Percentiles rank a stretch among this genome's conserved stretches.
phyloP scores from a whole-genome alignment of 2,888 invertebrate genomes.

The Cheilosia urbana region DNA sequence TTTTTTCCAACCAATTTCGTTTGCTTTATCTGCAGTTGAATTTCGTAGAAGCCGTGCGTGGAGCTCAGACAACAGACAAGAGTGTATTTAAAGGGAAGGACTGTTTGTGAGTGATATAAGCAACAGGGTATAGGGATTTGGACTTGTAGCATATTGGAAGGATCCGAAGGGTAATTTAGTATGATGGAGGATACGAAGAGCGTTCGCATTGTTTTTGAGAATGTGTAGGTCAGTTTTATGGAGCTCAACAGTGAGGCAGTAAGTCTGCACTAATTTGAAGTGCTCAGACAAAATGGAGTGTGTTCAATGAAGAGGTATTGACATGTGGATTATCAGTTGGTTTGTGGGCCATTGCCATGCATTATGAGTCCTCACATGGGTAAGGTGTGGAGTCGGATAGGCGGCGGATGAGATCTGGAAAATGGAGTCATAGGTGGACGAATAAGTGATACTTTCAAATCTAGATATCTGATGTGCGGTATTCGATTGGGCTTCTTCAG shows the following conservation, averaged over 20 bases:
- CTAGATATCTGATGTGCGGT: no score
- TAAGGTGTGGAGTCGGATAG: no score
- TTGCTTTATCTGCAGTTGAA: not conserved
- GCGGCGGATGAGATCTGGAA: no score
- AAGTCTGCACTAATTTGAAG: no score
- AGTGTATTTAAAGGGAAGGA: slow-evolving; percentile 20
- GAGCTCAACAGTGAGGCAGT: not conserved
- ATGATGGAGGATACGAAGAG: slow-evolving; percentile 19
- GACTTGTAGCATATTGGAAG: slow-evolving; percentile 41
- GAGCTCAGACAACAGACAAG: slow-evolving; percentile 19
- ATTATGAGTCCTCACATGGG: no score
- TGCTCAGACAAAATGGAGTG: no score
- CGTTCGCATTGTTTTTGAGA: not conserved
- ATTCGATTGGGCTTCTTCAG: no score
- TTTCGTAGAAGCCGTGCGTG: slow-evolving; percentile 5
- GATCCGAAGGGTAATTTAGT: slow-evolving; percentile 22
- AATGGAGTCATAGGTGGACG: no score
- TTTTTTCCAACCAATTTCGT: slow-evolving; percentile 23
- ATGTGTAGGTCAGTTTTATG: not conserved
- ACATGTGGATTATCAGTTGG: no score
- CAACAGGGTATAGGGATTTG: slow-evolving; percentile 26
- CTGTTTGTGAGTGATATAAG: slow-evolving; percentile 23
- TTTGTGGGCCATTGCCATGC: no score
- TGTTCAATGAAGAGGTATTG: no score
- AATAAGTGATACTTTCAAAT: no score